These are phyloP conservation scores for Hanleya hanleyi DNA, from an alignment of 2,888 invertebrate genomes.

Conservation along the genomic window DNA sequence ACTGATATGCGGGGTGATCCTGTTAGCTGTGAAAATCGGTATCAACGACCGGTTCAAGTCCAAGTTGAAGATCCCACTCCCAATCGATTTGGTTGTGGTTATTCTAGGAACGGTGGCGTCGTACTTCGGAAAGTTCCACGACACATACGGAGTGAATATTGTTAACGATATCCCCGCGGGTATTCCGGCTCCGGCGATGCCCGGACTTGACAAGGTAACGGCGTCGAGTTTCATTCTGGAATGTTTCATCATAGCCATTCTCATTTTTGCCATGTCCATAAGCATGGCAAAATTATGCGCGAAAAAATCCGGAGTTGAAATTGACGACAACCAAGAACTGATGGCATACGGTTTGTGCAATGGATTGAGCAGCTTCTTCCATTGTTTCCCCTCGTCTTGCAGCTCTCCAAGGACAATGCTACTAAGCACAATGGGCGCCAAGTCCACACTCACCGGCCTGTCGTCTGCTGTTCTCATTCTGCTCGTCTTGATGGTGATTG, in stretches of 20 bases:
- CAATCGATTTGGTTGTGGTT: slow-evolving; percentile 65
- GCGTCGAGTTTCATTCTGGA: slow-evolving; percentile 36
- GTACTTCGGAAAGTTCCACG: slow-evolving; percentile 48
- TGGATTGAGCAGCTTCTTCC: slow-evolving; percentile 69
- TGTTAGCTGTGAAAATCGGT: slow-evolving; percentile 75
- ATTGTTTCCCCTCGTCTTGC: slow-evolving; percentile 69
- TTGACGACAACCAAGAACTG: slow-evolving; percentile 71
- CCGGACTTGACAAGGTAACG: slow-evolving; percentile 35
- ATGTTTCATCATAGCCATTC: slow-evolving; percentile 50
- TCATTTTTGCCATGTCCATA: slow-evolving; percentile 54
- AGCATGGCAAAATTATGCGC: slow-evolving; percentile 68
- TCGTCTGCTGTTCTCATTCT: slow-evolving; percentile 57
- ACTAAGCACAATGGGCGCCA: slow-evolving; percentile 57
- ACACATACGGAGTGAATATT: slow-evolving; percentile 38
- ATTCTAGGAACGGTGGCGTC: slow-evolving; percentile 53
- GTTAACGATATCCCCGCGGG: slow-evolving; percentile 58
- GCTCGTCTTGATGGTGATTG: slow-evolving; percentile 55
- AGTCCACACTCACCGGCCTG: slow-evolving; percentile 50
- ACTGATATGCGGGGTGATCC: slow-evolving; percentile 78
- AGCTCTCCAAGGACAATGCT: slow-evolving; percentile 65
- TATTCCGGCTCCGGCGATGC: slow-evolving; percentile 49
- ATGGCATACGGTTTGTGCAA: slow-evolving; percentile 71
- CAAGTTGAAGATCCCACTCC: slow-evolving; percentile 62
- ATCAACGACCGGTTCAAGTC: slow-evolving; percentile 55
- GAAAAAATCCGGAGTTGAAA: slow-evolving; percentile 63